phyloP scores from a whole-genome alignment of 2,113 vertebrate species.

The Merops nubicus region DNA sequence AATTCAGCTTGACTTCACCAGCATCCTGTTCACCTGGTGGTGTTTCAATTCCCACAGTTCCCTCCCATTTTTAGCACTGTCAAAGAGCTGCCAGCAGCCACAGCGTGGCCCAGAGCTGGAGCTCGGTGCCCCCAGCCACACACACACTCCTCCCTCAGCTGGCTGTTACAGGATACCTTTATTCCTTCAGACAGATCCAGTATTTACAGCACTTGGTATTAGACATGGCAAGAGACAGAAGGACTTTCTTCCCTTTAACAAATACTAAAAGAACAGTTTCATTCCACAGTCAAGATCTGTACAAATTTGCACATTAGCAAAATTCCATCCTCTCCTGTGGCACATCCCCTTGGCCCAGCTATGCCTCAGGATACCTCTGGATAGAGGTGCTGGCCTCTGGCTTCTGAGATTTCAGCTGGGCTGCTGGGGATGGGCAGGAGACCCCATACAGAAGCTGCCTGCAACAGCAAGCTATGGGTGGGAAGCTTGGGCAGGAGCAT shows the following conservation, averaged over 20 bases:
- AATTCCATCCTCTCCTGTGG: neutral
- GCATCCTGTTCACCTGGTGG: fast-evolving
- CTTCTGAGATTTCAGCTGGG: neutral
- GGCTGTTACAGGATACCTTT: conserved; percentile 60
- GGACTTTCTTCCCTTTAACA: conserved; percentile 39
- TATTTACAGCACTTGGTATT: conserved; percentile 70
- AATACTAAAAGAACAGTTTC: conserved; percentile 17
- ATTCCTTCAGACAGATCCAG: conserved; percentile 68
- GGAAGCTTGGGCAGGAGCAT: neutral
- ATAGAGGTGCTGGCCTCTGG: neutral
- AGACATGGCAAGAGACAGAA: conserved; percentile 33
- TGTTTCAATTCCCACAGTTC: neutral
- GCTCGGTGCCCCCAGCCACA: fast-evolving
- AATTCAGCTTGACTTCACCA: neutral
- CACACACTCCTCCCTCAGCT: neutral
- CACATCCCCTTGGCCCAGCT: neutral
- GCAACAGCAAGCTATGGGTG: neutral
- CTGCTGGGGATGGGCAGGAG: neutral
- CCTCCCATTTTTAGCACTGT: neutral
- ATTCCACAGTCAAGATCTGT: neutral
- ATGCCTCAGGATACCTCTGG: fast-evolving
- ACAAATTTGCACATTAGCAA: conserved; percentile 2
- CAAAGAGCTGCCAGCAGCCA: neutral
- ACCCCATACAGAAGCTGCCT: neutral
- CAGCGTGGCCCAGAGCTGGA: fast-evolving